phyloP scores from a whole-genome alignment of 2,888 invertebrate genomes.

The Myathropa florea region DNA sequence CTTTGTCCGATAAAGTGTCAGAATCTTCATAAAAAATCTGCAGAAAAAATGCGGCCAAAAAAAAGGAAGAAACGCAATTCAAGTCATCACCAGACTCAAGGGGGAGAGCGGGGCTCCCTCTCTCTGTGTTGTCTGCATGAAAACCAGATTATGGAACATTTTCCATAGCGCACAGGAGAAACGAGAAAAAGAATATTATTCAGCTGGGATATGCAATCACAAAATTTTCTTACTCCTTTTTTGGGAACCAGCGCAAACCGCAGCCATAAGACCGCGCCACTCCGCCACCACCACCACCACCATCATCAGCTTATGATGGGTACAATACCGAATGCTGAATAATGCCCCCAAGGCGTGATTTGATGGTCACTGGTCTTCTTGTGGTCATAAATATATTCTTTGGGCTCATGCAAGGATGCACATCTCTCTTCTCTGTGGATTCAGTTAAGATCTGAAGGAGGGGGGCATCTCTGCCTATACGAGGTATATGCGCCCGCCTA shows the following conservation, averaged over 20 bases:
- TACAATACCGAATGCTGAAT: constrained; percentile 68
- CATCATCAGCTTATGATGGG: constrained; percentile 45
- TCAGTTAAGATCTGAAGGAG: too few species aligned
- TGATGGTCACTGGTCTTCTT: constrained; percentile 69
- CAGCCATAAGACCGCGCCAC: constrained; percentile 1
- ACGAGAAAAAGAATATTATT: constrained; percentile 30
- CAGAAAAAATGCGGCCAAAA: not conserved
- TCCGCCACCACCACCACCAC: constrained; percentile 10
- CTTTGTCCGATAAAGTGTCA: constrained; percentile 64
- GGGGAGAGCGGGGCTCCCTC: too few species aligned
- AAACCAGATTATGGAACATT: constrained; percentile 55
- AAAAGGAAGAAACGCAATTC: not conserved
- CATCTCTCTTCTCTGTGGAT: not conserved
- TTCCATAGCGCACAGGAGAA: constrained; percentile 57
- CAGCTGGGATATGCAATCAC: constrained; percentile 53
- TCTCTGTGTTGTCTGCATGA: not conserved
- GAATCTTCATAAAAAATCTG: constrained; percentile 59
- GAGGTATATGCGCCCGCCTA: constrained; percentile 17
- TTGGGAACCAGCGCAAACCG: too few species aligned
- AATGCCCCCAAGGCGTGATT: constrained; percentile 70
- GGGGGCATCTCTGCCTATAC: not conserved
- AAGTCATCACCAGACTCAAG: not conserved
- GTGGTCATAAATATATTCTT: constrained; percentile 69
- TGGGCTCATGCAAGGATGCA: constrained; percentile 37
- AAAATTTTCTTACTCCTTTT: constrained; percentile 39